Base-by-base conservation (phyloP, 2,888 invertebrate species). In the Nephrotoma guestfalica region DNA sequence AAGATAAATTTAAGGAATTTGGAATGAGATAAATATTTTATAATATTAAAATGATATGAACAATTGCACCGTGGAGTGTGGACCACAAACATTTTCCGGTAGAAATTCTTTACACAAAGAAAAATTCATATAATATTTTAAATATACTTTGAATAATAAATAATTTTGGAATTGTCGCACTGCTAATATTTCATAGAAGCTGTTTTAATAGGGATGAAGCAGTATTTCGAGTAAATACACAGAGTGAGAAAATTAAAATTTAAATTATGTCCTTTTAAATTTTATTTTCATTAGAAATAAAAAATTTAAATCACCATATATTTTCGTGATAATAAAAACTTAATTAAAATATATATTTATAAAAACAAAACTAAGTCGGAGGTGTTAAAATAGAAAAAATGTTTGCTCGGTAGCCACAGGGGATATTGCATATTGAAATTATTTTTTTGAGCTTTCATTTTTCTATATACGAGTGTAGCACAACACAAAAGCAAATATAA, bases 311-410 rank as follows among this genome's bases (percentile, higher is more conserved):
- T 30, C 71, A 71, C 71, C 71, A 30, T 71, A 30, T 43, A 43
- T 43, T 43, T 71, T 71, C 30, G 71, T 71, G 18, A 71, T 71
- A 71, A 71, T 71, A 71, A 71, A 71, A 71, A 71, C 71, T 71
- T 71, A 71, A 71, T 71, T 71, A 71, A 71, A 71, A 71, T 71
- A 71, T 71, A 9, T 71, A 30, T 71, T 43, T 43, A 45, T 41
- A 57, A 83, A 42, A 86, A n/a, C 40, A 57, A 18, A 71, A 86
- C 86, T 86, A 83, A 86, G 71, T 18, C 71, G 86, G 71, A 71
- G 15, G 51, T 41, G 71, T 83, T 83, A 83, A 57, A 45, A 86
- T 30, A 43, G 42, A 51, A 86, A 43, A 85, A 43, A 18, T 86
- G 45, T 86, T 86, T 86, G 40, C 51, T 41, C 51, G 51, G 30